Evolutionary conservation across 2,888 invertebrate species (phyloP).

Genomic region (Zele albiditarsus): DNA sequence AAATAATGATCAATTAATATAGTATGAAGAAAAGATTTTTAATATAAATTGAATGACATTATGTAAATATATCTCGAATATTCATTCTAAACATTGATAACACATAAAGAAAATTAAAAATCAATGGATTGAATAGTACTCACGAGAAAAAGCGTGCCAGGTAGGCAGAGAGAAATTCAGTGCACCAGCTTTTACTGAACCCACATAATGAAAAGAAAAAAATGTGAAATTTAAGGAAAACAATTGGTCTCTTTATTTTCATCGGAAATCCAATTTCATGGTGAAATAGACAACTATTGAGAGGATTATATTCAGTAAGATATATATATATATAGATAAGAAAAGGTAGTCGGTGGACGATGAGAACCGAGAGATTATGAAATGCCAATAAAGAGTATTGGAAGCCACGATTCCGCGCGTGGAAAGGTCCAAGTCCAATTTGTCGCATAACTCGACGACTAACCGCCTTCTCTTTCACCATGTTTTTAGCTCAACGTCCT

Average conservation of each 20-base stretch:
- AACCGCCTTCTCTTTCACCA: constrained; percentile 13
- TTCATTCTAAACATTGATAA: no score
- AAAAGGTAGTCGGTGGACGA: background rate
- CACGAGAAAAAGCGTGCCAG: no score
- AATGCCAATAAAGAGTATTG: constrained; percentile 33
- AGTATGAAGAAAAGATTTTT: no score
- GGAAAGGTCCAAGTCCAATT: constrained; percentile 39
- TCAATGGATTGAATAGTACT: no score
- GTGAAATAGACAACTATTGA: background rate
- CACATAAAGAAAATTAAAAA: no score
- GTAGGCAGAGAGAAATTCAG: no score
- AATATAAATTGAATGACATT: no score
- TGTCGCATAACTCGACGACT: constrained; percentile 41
- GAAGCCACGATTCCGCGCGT: constrained; percentile 10
- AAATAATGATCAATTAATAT: no score
- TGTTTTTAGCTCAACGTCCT: background rate
- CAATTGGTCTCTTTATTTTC: constrained; percentile 6
- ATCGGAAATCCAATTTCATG: constrained; percentile 6
- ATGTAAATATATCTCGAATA: no score
- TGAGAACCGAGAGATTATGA: constrained; percentile 32
- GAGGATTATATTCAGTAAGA: background rate
- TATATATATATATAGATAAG: background rate
- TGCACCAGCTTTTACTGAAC: background rate
- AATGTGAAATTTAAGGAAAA: constrained; percentile 1
- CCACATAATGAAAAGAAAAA: background rate